These are phyloP conservation scores for Danio tinwini DNA, from an alignment of 2,797 vertebrate species.

Conservation along the genomic window DNA sequence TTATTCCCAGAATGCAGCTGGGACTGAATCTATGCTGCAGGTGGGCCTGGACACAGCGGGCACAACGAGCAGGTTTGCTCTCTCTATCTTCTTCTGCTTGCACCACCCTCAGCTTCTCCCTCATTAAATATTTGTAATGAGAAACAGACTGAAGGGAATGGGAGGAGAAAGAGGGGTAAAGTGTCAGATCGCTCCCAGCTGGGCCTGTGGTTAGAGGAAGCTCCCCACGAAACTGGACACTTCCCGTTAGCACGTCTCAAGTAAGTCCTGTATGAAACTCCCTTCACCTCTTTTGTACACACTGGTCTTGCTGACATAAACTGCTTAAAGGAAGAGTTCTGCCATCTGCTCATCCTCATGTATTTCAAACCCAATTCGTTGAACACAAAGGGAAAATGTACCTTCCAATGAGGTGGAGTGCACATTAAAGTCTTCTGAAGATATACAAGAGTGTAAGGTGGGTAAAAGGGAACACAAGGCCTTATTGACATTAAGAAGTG, in stretches of 20 bases:
- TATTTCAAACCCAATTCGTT: neutral
- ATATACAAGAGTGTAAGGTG: too few species aligned
- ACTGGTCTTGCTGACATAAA: conserved; percentile 4
- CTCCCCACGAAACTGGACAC: conserved; percentile 69
- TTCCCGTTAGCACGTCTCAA: conserved; percentile 59
- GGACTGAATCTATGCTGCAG: conserved; percentile 55
- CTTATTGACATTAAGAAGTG: neutral
- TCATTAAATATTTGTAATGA: conserved; percentile 69
- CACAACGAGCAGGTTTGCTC: conserved; percentile 46
- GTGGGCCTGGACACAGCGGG: conserved; percentile 58
- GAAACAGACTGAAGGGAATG: conserved; percentile 67
- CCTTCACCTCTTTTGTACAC: conserved; percentile 16
- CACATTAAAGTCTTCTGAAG: neutral
- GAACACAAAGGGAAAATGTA: neutral
- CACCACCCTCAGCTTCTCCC: conserved; percentile 19
- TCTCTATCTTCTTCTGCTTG: conserved; percentile 29
- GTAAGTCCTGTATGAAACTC: conserved; percentile 8
- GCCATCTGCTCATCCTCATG: neutral
- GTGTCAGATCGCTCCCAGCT: conserved; percentile 72
- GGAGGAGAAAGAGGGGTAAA: conserved; percentile 56
- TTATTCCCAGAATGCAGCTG: conserved; percentile 49
- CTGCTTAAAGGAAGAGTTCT: neutral
- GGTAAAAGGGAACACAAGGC: neutral
- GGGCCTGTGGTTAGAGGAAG: conserved; percentile 65
- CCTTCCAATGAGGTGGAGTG: neutral